phyloP scores from a whole-genome alignment of 2,113 vertebrate genomes.

The Leptodactylus fuscus region DNA sequence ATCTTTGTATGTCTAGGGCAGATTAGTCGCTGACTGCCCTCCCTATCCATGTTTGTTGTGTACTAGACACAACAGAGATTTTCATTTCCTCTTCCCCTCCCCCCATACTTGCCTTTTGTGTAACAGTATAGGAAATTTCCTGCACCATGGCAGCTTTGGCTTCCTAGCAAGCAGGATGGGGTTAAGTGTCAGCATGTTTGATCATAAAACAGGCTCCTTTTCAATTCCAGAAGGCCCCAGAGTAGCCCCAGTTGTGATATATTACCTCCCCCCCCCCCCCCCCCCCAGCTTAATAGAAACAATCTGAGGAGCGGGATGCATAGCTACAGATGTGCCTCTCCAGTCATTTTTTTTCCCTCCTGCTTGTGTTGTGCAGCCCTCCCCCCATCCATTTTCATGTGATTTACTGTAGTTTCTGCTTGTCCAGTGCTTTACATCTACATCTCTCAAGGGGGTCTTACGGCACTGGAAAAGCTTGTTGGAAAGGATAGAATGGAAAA shows the following conservation, averaged over 20 bases:
- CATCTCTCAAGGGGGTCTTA: not conserved
- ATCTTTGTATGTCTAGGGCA: too few relatives aligned
- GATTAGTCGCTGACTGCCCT: too few relatives aligned
- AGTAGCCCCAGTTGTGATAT: constrained; percentile 40
- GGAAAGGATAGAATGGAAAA: constrained; percentile 14
- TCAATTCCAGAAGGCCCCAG: constrained; percentile 50
- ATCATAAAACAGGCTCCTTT: constrained; percentile 44
- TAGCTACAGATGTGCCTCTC: constrained; percentile 42
- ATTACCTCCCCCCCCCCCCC: constrained; percentile 36
- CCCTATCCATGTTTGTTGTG: not conserved
- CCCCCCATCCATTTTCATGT: constrained; percentile 43
- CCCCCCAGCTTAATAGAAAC: constrained; percentile 45
- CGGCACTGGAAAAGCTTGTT: not conserved
- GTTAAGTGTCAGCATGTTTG: constrained; percentile 38
- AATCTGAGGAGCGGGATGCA: constrained; percentile 28
- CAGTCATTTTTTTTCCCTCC: too few relatives aligned
- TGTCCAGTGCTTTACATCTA: not conserved
- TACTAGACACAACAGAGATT: not conserved
- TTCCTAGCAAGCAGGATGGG: not conserved
- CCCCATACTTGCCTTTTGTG: not conserved
- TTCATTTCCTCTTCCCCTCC: not conserved
- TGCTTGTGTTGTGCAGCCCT: too few relatives aligned
- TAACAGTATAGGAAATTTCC: constrained; percentile 6
- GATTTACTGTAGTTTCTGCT: constrained; percentile 56
- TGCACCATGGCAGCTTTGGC: not conserved